These are phyloP conservation scores for Glyphotaelius pellucidus DNA, from an alignment of 2,888 invertebrate genomes.

Conservation along the genomic window DNA sequence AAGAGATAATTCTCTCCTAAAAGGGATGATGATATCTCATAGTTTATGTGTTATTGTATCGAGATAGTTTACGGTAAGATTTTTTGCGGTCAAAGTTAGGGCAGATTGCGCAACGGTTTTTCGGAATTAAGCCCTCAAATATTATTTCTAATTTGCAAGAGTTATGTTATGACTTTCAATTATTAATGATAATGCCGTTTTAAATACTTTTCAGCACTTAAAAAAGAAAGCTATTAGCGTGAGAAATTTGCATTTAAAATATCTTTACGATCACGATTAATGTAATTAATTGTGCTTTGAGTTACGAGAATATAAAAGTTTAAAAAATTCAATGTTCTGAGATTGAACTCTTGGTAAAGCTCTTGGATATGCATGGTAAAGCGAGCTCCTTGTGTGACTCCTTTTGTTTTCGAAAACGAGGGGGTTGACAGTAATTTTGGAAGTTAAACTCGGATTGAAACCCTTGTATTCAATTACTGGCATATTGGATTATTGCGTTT, in stretches of 20 bases:
- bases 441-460: no score
- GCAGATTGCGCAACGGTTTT: background rate
- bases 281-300: background rate
- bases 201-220: background rate
- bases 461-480: no score
- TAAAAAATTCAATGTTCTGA: background rate
- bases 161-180: background rate
- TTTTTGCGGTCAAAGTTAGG: slow-evolving; percentile 38
- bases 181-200: background rate
- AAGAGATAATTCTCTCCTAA: slow-evolving; percentile 47
- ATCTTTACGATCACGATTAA: background rate
- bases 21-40: slow-evolving; percentile 44
- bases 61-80: slow-evolving; percentile 40
- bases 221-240: background rate
- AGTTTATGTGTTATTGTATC: slow-evolving; percentile 49
- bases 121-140: background rate
- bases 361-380: no score
- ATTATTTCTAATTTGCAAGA: background rate
- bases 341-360: background rate
- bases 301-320: background rate
- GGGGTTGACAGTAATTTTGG: no score
- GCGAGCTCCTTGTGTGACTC: no score
- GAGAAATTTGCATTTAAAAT: background rate
- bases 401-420: no score
- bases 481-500: no score